Evolutionary conservation across 2,888 invertebrate species (phyloP), one percentile per base, ranked within the genome.

Genomic region (Ormia ochracea): DNA sequence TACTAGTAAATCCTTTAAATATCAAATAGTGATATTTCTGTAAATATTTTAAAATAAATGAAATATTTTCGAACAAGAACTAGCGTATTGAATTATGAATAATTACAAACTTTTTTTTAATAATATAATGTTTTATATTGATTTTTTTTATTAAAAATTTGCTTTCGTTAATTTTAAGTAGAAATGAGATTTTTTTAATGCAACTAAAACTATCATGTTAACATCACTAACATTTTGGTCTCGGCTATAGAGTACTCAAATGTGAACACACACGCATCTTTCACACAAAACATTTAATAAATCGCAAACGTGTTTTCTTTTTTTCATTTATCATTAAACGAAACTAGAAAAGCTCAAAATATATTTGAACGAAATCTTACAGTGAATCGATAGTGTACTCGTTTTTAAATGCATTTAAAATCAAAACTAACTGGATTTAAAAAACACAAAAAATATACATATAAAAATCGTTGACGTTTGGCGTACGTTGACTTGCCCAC

Each of bases 401-500:
- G 56, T 70, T 43, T 68, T 70, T 65, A 14, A 12, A 7, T 61
- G 9, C 21, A 31, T 36, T n/a, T 28, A 38, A 59, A 45, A 41
- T 26, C n/a, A 14, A 38, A 74, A 58, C 48, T 56, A 65, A 66
- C 65, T 50, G 45, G 48, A 74, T 38, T 3, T 58, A 21, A 58
- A 52, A 14, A n/a, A 43, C 63, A 38, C 9, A 31, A 59, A 59
- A 43, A 45, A 54, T 41, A 48, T 65, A 65, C 28, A 17, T 72
- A 41, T 54, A 52, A 69, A 66, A 76, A 68, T 76, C 58, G 80
- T 78, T 81, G 81, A 81, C 77, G 77, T 77, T 77, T 81, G 77
- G 81, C 81, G 81, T 81, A 81, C 81, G 81, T 74, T 81, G 74
- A 80, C 76, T 76, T 72, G 76, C 80, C 80, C 80, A 80, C 80